Conservation (phyloP, 2,113 vertebrate species). For the Xerus inauris region DNA sequence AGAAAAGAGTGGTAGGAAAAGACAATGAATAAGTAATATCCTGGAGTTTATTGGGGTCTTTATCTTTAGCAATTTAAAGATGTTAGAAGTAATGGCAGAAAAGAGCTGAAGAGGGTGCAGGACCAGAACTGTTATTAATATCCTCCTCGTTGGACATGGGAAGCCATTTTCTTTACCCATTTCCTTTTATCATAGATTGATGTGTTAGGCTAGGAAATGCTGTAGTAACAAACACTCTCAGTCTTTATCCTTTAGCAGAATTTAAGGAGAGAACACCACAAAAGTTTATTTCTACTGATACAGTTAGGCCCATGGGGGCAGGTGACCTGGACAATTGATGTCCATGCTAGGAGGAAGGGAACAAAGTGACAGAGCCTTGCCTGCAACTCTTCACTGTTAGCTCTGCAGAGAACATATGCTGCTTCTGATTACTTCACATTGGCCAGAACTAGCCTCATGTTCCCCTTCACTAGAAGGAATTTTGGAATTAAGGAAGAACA, state of each 20-base stretch:
- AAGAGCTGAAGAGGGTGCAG: background rate
- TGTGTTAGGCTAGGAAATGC: background rate
- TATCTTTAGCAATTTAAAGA: constrained; percentile 2
- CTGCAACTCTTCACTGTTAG: background rate
- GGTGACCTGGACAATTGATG: background rate
- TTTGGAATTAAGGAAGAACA: background rate
- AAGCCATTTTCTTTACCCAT: background rate
- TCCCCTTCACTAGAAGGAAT: background rate
- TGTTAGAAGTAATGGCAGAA: background rate
- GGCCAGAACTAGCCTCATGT: background rate
- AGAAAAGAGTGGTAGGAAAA: background rate
- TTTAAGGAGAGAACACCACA: background rate
- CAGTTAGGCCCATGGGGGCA: background rate
- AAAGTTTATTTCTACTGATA: background rate
- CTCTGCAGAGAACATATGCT: background rate
- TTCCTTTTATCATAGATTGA: background rate
- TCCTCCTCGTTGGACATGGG: background rate
- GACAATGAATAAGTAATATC: background rate
- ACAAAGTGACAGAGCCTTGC: background rate
- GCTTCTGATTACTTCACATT: background rate
- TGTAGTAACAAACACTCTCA: background rate
- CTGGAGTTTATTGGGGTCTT: background rate
- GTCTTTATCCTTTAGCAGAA: background rate
- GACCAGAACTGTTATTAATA: background rate
- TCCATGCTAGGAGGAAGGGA: no score